Percentiles rank a stretch among this genome's conserved stretches.
phyloP scores from a whole-genome alignment of 2,113 vertebrate genomes.

The Spermophilus dauricus region DNA sequence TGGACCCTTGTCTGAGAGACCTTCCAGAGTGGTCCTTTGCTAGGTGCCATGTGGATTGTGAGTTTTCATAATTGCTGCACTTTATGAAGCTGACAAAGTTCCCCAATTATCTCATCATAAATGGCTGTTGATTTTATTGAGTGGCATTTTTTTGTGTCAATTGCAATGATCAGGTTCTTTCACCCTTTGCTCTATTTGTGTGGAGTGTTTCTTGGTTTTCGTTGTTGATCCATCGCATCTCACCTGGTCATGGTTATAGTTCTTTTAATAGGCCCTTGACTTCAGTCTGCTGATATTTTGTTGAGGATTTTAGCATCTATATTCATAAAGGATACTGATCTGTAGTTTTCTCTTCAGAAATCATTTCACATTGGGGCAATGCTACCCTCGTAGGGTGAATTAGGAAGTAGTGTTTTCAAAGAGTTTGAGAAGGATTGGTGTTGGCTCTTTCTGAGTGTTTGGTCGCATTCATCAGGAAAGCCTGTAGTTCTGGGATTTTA shows the following conservation, averaged over 20 bases:
- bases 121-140: neutral
- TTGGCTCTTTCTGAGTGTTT: neutral
- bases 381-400: neutral
- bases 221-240: neutral
- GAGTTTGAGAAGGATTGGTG: neutral
- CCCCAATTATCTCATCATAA: neutral
- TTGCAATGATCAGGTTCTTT: neutral
- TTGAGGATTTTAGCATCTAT: neutral
- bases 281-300: neutral
- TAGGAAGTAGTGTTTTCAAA: neutral
- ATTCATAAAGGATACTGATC: neutral
- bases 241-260: neutral
- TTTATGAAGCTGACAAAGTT: neutral
- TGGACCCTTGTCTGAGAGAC: neutral
- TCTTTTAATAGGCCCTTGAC: neutral
- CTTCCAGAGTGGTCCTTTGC: too few relatives aligned
- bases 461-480: neutral
- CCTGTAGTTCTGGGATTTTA: neutral
- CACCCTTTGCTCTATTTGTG: too few relatives aligned
- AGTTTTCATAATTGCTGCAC: too few relatives aligned
- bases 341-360: neutral
- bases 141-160: neutral
- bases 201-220: neutral
- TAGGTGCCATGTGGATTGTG: neutral
- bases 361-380: neutral